Evolutionary conservation across 1,140 invertebrate genomes (phyloP), one percentile per base, ranked within the genome.

Genomic region (Pseudachorutes palmiensis): DNA sequence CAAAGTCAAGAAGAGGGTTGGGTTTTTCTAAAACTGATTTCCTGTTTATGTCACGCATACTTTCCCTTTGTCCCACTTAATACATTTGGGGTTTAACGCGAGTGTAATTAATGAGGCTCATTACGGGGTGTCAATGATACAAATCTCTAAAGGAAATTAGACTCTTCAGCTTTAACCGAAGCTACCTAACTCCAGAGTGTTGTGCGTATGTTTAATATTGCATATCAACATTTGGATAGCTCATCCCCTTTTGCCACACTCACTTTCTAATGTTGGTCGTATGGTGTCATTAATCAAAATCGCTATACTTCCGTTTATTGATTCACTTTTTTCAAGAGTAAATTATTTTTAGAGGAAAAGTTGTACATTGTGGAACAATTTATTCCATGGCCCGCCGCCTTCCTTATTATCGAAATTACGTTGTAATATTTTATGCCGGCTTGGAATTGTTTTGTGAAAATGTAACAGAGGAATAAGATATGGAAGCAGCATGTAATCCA

Each of bases 81-180:
- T 45, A 45, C 19, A 45, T 9, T 45, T 45, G 19, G 36, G 36
- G 36, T 19, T 9, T 12, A 45, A n/a, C n/a, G n/a, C n/a, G n/a
- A n/a, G 19, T 45, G 36, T 45, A 45, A 45, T 45, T 45, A 45
- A 45, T 45, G 36, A 45, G 19, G 36, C 19, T 12, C 36, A 45
- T 45, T 45, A 45, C 19, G 9, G 19, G 19, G 36, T 45, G 36
- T 45, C 36, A 45, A 45, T 45, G 36, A 45, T 45, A 55, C 51
- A 55, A 55, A 55, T 55, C 51, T 16, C 24, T 26, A 55, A 55
- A 55, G 51, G 51, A 55, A 55, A 55, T 55, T 55, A 55, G 51
- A 55, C 24, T 14, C 51, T 55, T 55, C 51, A 45, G 36, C 36
- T 45, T n/a, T n/a, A n/a, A n/a, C n/a, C n/a, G n/a, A n/a, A n/a